phyloP scores from a whole-genome alignment of 2,888 invertebrate genomes.

The Epicampocera succincta region DNA sequence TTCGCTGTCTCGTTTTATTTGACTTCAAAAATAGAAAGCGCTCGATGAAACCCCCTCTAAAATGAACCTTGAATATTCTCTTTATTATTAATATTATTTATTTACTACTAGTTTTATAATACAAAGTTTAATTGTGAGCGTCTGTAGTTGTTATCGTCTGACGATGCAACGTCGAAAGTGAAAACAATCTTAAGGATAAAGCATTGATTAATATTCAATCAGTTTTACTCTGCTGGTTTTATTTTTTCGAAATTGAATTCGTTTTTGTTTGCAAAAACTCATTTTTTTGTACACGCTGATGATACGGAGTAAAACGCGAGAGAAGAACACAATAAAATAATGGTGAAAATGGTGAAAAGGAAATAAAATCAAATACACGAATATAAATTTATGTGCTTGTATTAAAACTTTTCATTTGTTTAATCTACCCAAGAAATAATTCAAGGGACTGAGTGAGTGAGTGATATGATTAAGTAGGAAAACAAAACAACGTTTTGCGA shows the following conservation, averaged over 20 bases:
- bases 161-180: conserved; percentile 20
- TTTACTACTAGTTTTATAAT: conserved; percentile 15
- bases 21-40: too few relatives aligned
- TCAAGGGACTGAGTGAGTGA: too few relatives aligned
- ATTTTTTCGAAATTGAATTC: conserved; percentile 30
- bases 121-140: conserved; percentile 30
- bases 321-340: conserved; percentile 38
- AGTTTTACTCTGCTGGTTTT: conserved; percentile 18
- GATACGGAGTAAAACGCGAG: background rate
- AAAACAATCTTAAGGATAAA: conserved; percentile 53
- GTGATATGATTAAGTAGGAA: conserved; percentile 2
- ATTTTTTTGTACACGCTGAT: conserved; percentile 28
- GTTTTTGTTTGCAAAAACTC: conserved; percentile 24
- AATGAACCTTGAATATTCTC: conserved; percentile 47
- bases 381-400: conserved; percentile 7
- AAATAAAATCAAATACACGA: conserved; percentile 29
- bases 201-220: conserved; percentile 57
- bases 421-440: conserved; percentile 27
- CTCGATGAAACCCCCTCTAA: too few relatives aligned
- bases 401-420: conserved; percentile 37
- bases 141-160: background rate
- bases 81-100: conserved; percentile 16
- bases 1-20: too few relatives aligned
- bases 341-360: conserved; percentile 24
- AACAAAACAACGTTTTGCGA: background rate